A percentile compares a stretch with the other conserved stretches of the same genome.
Conservation (phyloP, 2,888 invertebrate species). For the Aphodius granarius region DNA sequence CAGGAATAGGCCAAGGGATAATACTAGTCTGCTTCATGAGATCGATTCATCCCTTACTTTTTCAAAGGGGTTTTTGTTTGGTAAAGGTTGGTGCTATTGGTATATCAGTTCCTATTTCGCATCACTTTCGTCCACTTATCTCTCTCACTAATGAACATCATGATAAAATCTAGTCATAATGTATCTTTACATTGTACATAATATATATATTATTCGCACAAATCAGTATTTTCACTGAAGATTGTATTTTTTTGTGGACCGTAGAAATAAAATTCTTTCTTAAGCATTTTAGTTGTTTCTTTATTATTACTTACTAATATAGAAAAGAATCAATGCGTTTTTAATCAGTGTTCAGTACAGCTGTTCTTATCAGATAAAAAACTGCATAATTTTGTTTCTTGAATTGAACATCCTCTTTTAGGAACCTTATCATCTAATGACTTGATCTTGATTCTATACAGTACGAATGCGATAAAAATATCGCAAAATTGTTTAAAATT, state of each 20-base stretch:
- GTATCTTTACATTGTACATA: background rate
- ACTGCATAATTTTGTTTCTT: background rate
- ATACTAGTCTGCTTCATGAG: conserved; percentile 60
- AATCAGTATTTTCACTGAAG: background rate
- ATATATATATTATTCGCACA: background rate
- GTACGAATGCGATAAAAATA: background rate
- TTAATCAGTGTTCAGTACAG: background rate
- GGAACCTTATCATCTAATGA: background rate
- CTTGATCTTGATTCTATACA: background rate
- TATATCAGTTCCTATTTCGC: background rate
- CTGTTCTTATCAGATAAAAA: background rate
- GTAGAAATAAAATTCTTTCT: background rate
- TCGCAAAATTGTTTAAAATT: too few species aligned
- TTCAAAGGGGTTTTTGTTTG: conserved; percentile 66
- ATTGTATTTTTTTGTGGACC: background rate
- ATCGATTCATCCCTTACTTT: conserved; percentile 63
- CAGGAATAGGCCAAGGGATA: conserved; percentile 44
- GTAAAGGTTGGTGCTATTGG: conserved; percentile 48
- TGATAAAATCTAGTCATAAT: background rate
- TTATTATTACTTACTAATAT: background rate
- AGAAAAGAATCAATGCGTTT: too few species aligned
- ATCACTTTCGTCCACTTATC: background rate
- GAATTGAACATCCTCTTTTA: background rate
- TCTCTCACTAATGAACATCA: background rate
- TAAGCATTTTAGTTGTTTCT: background rate